phyloP scores from a whole-genome alignment of 2,888 invertebrate genomes.

The Shargacucullia verbasci region DNA sequence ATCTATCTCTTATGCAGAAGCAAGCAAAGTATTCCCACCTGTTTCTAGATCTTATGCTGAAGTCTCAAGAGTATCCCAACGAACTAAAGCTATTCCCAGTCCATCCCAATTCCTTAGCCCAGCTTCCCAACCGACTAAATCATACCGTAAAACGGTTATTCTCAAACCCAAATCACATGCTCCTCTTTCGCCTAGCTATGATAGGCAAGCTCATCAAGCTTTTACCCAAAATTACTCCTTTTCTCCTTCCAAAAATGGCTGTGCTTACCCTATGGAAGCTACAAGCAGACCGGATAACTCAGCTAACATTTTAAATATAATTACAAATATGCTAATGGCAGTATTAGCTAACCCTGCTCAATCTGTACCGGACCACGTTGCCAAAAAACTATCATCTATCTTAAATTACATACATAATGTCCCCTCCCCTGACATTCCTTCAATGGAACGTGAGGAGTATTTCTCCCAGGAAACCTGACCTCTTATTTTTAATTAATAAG shows the following conservation, averaged over 20 bases:
- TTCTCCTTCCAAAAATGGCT: slow-evolving; percentile 1
- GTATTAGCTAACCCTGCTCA: neutral
- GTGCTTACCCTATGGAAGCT: neutral
- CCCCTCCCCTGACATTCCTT: neutral
- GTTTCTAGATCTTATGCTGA: neutral
- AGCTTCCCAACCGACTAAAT: neutral
- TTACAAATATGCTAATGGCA: neutral
- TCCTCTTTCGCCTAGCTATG: slow-evolving; percentile 4
- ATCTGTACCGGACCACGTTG: no score
- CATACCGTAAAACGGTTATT: neutral
- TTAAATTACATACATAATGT: neutral
- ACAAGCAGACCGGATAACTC: neutral
- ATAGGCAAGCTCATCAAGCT: neutral
- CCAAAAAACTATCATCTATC: no score
- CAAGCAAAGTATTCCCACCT: neutral
- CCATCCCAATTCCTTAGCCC: neutral
- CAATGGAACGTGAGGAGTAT: no score
- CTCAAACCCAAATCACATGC: slow-evolving; percentile 1
- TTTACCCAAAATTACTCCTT: neutral
- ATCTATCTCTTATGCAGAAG: slow-evolving; percentile 2
- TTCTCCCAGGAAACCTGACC: neutral
- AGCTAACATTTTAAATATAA: neutral
- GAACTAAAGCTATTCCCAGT: neutral
- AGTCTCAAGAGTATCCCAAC: no score
- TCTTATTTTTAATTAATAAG: neutral